Evolutionary conservation across 2,113 vertebrate species (phyloP).

Genomic region (Hippocampus mohnikei): DNA sequence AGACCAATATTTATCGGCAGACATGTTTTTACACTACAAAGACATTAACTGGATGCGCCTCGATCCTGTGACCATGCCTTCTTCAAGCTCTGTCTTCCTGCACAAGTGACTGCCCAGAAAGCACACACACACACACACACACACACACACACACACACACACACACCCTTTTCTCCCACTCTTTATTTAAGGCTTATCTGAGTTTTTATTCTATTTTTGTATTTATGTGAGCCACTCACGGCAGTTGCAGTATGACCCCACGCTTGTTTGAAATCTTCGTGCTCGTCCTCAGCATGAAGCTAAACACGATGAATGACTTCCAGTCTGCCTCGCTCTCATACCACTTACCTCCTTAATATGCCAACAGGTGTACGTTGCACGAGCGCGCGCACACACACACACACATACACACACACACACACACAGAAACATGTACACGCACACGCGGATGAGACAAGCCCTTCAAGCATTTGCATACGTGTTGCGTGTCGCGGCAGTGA

Average conservation of each 20-base stretch:
- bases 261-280: constrained; percentile 48
- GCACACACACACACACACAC: constrained; percentile 18
- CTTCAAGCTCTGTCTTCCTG: constrained; percentile 54
- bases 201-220: constrained; percentile 71
- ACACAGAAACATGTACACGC: too few species aligned
- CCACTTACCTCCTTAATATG: constrained; percentile 67
- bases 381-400: constrained; percentile 23
- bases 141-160: constrained; percentile 19
- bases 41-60: constrained; percentile 28
- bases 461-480: constrained; percentile 58
- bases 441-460: constrained; percentile 32
- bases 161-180: constrained; percentile 19
- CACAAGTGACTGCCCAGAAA: constrained; percentile 33
- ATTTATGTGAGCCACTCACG: constrained; percentile 65
- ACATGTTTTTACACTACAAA: constrained; percentile 19
- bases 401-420: constrained; percentile 12
- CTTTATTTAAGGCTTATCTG: constrained; percentile 62
- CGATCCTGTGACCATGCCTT: constrained; percentile 51
- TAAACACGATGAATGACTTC: constrained; percentile 68
- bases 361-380: constrained; percentile 50
- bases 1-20: constrained; percentile 16
- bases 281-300: constrained; percentile 68
- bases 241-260: constrained; percentile 48
- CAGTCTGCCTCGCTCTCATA: constrained; percentile 69
- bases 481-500: constrained; percentile 36